Evolutionary conservation across 2,888 invertebrate genomes (phyloP).

Genomic region (Abrostola tripartita): DNA sequence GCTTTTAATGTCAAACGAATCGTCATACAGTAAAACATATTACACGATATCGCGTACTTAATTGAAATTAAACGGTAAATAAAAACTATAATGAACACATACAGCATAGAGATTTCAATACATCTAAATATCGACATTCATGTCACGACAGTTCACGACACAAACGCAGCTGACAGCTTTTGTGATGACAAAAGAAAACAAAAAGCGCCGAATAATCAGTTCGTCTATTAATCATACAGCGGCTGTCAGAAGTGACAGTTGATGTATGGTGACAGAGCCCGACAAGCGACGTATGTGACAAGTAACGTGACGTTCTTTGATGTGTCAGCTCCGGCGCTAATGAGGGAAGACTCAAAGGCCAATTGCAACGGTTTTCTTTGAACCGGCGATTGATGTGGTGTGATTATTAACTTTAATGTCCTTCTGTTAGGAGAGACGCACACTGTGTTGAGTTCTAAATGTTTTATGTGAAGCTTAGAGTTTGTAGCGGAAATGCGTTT

Average conservation of each 20-base stretch:
- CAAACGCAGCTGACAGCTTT: slow-evolving; percentile 69
- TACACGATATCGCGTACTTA: too few relatives aligned
- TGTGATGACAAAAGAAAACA: slow-evolving; percentile 66
- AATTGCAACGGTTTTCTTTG: slow-evolving; percentile 64
- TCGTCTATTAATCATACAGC: slow-evolving; percentile 77
- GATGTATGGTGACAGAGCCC: slow-evolving; percentile 70
- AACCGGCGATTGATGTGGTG: slow-evolving; percentile 62
- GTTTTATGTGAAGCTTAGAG: slow-evolving; percentile 38
- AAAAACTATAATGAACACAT: slow-evolving; percentile 6
- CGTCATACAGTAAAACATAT: not conserved
- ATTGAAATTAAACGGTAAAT: not conserved
- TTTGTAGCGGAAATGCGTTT: slow-evolving; percentile 43
- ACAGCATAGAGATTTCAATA: slow-evolving; percentile 34
- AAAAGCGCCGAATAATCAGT: slow-evolving; percentile 70
- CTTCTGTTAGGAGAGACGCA: slow-evolving; percentile 51
- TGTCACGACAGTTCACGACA: slow-evolving; percentile 52
- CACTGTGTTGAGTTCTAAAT: slow-evolving; percentile 41
- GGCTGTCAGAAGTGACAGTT: slow-evolving; percentile 65
- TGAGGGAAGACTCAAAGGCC: slow-evolving; percentile 69
- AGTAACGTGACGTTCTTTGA: slow-evolving; percentile 75
- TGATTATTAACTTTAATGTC: slow-evolving; percentile 64
- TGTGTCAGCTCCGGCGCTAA: slow-evolving; percentile 76
- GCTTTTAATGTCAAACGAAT: not conserved
- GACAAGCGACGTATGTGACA: slow-evolving; percentile 70
- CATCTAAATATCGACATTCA: slow-evolving; percentile 50